Evolutionary conservation across 37 sponge, comb jelly and placozoan species (phyloP).

Genomic region (Agelas oroides): DNA sequence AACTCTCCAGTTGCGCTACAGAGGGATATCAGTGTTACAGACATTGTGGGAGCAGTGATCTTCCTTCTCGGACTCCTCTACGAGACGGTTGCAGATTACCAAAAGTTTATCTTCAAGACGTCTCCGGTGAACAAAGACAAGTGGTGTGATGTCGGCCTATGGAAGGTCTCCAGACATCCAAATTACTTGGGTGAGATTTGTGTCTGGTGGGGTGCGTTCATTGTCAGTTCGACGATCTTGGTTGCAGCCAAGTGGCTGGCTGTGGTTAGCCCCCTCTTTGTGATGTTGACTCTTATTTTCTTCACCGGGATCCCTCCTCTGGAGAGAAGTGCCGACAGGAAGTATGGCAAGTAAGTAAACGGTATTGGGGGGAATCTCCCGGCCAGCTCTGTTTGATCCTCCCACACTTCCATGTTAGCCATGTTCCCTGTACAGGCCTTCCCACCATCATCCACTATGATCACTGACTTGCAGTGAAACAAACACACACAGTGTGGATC

Average conservation of each 20-base stretch:
- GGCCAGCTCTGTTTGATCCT: too few species aligned
- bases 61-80: slow-evolving; percentile 51
- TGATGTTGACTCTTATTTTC: slow-evolving; percentile 42
- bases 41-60: slow-evolving; percentile 56
- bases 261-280: slow-evolving; percentile 49
- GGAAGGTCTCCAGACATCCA: slow-evolving; percentile 69
- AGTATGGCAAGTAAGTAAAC: slow-evolving; percentile 42
- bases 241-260: slow-evolving; percentile 29
- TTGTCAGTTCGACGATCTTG: slow-evolving; percentile 27
- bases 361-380: too few species aligned
- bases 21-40: neutral
- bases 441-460: too few species aligned
- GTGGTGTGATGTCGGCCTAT: slow-evolving; percentile 53
- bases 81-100: slow-evolving; percentile 58
- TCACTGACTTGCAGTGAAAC: too few species aligned
- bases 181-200: slow-evolving; percentile 76
- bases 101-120: slow-evolving; percentile 54
- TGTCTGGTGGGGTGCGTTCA: slow-evolving; percentile 59
- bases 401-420: too few species aligned
- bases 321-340: slow-evolving; percentile 41
- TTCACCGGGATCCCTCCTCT: slow-evolving; percentile 61
- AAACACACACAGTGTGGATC: too few species aligned
- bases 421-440: too few species aligned
- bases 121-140: slow-evolving; percentile 63
- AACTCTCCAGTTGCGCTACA: slow-evolving; percentile 24